phyloP scores from a whole-genome alignment of 1,140 invertebrate species.

The Ceratina australensis region DNA sequence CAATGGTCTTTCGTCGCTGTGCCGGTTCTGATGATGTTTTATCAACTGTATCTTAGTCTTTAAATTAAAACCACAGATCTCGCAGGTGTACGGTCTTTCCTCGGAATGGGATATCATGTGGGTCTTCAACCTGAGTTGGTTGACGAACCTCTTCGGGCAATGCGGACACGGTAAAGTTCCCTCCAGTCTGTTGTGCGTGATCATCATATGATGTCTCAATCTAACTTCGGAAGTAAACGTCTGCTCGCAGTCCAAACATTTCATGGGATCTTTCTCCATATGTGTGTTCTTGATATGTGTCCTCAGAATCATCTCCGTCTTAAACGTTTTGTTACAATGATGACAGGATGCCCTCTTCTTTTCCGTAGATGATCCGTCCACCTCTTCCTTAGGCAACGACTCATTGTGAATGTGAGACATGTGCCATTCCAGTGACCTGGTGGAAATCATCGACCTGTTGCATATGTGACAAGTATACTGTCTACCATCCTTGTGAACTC shows the following conservation, averaged over 20 bases:
- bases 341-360: constrained; percentile 73
- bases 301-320: constrained; percentile 77
- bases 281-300: constrained; percentile 78
- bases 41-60: constrained; percentile 79
- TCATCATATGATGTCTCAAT: constrained; percentile 77
- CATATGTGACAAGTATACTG: constrained; percentile 77
- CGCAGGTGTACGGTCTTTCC: constrained; percentile 74
- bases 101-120: constrained; percentile 79
- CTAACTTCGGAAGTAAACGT: constrained; percentile 75
- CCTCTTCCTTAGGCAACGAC: constrained; percentile 62
- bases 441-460: constrained; percentile 77
- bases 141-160: constrained; percentile 77
- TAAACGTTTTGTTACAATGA: constrained; percentile 77
- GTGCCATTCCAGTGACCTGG: constrained; percentile 76
- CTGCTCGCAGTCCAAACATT: constrained; percentile 75
- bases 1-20: constrained; percentile 76
- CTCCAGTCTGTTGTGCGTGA: constrained; percentile 73
- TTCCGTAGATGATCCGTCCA: constrained; percentile 51
- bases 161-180: constrained; percentile 75
- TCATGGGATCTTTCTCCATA: constrained; percentile 76
- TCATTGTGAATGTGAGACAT: constrained; percentile 77
- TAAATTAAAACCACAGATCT: constrained; percentile 76
- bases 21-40: constrained; percentile 77
- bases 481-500: constrained; percentile 75
- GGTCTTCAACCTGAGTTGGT: constrained; percentile 76